Evolutionary conservation across 92 coral and sea anemone genomes (phyloP), one percentile per base, ranked within the genome.

Genomic region (Diadumene lineata): DNA sequence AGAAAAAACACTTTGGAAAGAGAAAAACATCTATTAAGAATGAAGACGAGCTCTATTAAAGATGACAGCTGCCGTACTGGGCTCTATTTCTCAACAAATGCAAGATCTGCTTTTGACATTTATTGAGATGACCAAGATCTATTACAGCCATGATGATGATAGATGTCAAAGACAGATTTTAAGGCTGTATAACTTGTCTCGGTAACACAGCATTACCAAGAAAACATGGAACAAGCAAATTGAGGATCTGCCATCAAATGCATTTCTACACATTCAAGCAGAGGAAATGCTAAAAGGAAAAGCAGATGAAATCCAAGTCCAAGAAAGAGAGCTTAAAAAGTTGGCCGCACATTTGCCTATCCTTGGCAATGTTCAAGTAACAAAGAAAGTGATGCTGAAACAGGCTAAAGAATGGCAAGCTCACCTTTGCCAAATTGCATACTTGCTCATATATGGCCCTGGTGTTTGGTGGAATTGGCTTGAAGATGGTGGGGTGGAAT

Each of bases 391-490:
- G 33, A 77, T 84, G 34, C 18, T 50, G 2, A 72, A 66, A 44
- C 43, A 84, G 13, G 57, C 81, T 8, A 63, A 60, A 31, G 84
- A 78, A 27, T 83, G 74, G 79, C 83, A 83, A 65, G 79, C 83
- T 18, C 88, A 83, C 68, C 60, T 83, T 22, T 60, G 48, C 46
- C 65, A 74, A 21, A 83, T 83, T 15, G 65, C 83, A 28, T 83
- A 83, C 72, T 83, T 77, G 50, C 78, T 83, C 50, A 56, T 67
- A 64, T 64, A 72, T 62, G 88, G 80, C 23, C 69, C 55, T 51
- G 84, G 84, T 64, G 81, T 65, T 25, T 83, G 88, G 92, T 87
- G 92, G 85, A 51, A 65, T 24, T 56, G 70, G 19, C 25, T 29
- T 13, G 66, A 67, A 44, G 84, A 84, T 46, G 33, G 69, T 62